Percentiles rank a stretch among this genome's conserved stretches.
These are phyloP conservation scores for Athalia cordata DNA, from an alignment of 2,888 invertebrate genomes.

Conservation along the genomic window DNA sequence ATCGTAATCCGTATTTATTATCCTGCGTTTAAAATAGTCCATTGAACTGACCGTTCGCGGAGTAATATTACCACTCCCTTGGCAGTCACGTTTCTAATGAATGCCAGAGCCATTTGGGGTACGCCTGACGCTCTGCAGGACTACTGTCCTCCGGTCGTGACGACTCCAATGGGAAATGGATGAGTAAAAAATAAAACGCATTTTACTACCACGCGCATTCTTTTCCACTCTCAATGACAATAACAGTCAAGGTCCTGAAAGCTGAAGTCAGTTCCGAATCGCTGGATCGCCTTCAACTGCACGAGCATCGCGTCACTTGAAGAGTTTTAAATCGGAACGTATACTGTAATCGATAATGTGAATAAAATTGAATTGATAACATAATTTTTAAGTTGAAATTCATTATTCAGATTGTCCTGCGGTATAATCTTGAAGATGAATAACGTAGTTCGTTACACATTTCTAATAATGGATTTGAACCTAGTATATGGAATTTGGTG, in stretches of 20 bases:
- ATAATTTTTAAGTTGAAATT: neutral
- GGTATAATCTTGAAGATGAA: conserved; percentile 27
- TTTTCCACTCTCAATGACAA: conserved; percentile 31
- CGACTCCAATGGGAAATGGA: conserved; percentile 43
- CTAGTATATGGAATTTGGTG: conserved; percentile 11
- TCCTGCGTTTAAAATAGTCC: conserved; percentile 49
- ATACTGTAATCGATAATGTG: too few relatives aligned
- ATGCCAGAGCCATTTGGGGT: conserved; percentile 49
- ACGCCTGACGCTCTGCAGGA: neutral
- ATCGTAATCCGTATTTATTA: conserved; percentile 71
- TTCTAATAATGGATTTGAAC: conserved; percentile 34
- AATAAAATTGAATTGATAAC: conserved; percentile 5
- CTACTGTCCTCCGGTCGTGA: conserved; percentile 33
- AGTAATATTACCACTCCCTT: conserved; percentile 65
- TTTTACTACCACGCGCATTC: conserved; percentile 45
- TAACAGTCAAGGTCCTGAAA: conserved; percentile 47
- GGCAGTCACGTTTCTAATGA: conserved; percentile 68
- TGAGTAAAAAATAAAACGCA: conserved; percentile 33
- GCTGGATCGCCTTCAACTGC: neutral
- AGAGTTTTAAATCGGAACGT: too few relatives aligned
- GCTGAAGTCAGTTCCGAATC: conserved; percentile 25
- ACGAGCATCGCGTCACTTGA: conserved; percentile 31
- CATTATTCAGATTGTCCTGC: neutral
- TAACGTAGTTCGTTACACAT: conserved; percentile 23
- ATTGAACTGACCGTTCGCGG: conserved; percentile 46